Evolutionary conservation across 2,797 vertebrate species (phyloP).

Genomic region (Sylvilagus floridanus): DNA sequence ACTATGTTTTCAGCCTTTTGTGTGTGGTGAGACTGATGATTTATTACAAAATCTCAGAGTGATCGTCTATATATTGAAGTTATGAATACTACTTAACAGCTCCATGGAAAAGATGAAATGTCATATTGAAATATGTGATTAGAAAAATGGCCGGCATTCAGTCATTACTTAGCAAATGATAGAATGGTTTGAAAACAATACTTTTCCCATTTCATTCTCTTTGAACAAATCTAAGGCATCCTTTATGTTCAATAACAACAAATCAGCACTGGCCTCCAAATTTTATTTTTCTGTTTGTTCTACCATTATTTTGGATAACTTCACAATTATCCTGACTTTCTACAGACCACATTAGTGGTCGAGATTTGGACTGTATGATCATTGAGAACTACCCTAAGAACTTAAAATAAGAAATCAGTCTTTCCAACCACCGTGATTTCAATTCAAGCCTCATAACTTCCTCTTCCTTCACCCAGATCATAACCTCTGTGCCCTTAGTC

Average conservation of each 20-base stretch:
- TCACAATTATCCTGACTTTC: not conserved
- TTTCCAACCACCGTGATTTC: not conserved
- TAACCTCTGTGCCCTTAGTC: not conserved
- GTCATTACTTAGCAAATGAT: not conserved
- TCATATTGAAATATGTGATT: not conserved
- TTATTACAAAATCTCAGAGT: not conserved
- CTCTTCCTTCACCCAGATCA: not conserved
- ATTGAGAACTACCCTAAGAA: not conserved
- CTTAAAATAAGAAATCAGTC: slow-evolving; percentile 1
- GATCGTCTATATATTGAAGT: not conserved
- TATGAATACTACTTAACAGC: not conserved
- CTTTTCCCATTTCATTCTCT: not conserved
- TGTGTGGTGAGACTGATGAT: not conserved
- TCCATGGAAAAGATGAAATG: not conserved
- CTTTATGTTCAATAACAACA: not conserved
- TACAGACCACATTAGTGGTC: not conserved
- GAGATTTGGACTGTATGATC: not conserved
- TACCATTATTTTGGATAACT: not conserved
- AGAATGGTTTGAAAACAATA: not conserved
- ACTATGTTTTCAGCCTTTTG: not conserved
- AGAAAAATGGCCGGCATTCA: not conserved
- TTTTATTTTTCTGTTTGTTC: not conserved
- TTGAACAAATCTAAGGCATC: not conserved
- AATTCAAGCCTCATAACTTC: not conserved
- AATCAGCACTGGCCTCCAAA: not conserved